These are phyloP conservation scores for Meiosimyza platycephala DNA, from an alignment of 2,888 invertebrate species.

Conservation along the genomic window DNA sequence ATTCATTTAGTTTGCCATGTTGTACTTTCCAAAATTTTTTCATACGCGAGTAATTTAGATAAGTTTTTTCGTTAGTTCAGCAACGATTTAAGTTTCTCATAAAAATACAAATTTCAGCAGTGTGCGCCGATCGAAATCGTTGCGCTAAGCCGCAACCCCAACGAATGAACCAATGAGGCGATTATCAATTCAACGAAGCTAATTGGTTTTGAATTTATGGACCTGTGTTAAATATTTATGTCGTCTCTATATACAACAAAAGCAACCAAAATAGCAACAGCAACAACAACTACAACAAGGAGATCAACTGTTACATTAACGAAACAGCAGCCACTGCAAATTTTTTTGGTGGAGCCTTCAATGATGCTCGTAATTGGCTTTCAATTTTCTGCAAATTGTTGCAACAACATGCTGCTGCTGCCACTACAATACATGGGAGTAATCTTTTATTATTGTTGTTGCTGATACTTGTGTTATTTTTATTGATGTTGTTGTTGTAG, in stretches of 20 bases:
- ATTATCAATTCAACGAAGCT: constrained; percentile 64
- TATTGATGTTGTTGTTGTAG: constrained; percentile 40
- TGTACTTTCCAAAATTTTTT: too few species aligned
- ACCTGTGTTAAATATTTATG: constrained; percentile 66
- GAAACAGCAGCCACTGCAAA: constrained; percentile 16
- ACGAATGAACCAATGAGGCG: constrained; percentile 46
- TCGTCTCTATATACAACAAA: constrained; percentile 39
- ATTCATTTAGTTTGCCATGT: too few species aligned
- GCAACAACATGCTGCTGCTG: constrained; percentile 51
- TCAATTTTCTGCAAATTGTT: constrained; percentile 65
- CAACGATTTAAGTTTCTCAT: too few species aligned
- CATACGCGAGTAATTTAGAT: too few species aligned
- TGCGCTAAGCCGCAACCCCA: constrained; percentile 28
- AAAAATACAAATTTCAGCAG: too few species aligned
- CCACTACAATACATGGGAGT: constrained; percentile 20
- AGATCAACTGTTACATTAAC: constrained; percentile 8
- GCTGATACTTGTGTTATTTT: constrained; percentile 19
- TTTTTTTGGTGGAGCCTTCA: constrained; percentile 25
- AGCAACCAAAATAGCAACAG: constrained; percentile 24
- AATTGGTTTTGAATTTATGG: constrained; percentile 66
- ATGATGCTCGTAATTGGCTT: constrained; percentile 60
- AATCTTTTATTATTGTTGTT: constrained; percentile 35
- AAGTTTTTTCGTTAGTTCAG: too few species aligned
- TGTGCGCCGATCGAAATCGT: too few species aligned
- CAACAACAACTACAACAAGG: constrained; percentile 22